These are phyloP conservation scores for Ciconia stormi DNA, from an alignment of 2,113 vertebrate genomes.

Conservation along the genomic window DNA sequence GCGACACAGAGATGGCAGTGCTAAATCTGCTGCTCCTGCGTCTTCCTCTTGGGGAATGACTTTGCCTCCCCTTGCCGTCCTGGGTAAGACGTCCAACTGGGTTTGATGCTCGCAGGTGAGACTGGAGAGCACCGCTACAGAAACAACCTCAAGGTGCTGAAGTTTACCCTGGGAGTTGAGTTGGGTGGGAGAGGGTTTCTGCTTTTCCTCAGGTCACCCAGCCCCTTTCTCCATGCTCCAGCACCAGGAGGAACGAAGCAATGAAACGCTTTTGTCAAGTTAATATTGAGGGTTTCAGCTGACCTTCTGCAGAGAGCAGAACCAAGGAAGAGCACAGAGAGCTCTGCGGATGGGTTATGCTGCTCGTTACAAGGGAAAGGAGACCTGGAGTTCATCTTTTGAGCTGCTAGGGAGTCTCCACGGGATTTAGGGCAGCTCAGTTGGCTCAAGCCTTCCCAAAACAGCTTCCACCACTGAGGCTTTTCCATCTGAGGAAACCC, in stretches of 20 bases:
- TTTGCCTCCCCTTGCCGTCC: background rate
- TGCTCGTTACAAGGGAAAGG: background rate
- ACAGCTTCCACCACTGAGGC: background rate
- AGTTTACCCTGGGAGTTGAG: background rate
- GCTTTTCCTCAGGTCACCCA: background rate
- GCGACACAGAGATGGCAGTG: background rate
- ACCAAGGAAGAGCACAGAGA: background rate
- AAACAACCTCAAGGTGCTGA: background rate
- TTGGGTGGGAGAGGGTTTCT: background rate
- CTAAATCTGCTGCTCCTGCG: background rate
- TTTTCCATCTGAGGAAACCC: background rate
- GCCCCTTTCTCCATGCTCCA: background rate
- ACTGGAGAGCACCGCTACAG: fast-evolving
- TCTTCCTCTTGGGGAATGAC: background rate
- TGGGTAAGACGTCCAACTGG: background rate
- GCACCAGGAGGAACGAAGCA: background rate
- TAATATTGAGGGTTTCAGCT: background rate
- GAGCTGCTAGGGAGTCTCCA: background rate
- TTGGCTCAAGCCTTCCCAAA: background rate
- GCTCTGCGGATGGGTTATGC: background rate
- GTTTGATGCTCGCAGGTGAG: background rate
- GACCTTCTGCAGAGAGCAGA: background rate
- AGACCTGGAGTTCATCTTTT: background rate
- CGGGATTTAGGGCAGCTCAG: background rate
- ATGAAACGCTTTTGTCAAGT: background rate